These are phyloP conservation scores for Thyatira batis DNA, from an alignment of 2,888 invertebrate species.

Conservation along the genomic window DNA sequence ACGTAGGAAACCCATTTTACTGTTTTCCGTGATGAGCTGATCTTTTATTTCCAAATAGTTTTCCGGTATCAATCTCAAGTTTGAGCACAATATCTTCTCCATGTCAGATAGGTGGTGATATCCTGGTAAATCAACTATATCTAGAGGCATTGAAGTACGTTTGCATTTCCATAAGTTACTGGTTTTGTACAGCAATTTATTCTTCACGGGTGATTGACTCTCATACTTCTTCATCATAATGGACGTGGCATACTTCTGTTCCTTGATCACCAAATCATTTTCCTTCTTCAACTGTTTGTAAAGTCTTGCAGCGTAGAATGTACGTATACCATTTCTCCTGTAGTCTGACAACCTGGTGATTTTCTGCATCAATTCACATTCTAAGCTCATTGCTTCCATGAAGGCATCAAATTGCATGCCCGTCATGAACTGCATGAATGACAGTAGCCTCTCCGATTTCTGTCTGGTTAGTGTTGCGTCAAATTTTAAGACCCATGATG, in stretches of 20 bases:
- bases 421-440: conserved; percentile 89
- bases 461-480: conserved; percentile 82
- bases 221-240: conserved; percentile 67
- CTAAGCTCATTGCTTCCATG: conserved; percentile 88
- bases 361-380: conserved; percentile 85
- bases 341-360: conserved; percentile 84
- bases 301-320: conserved; percentile 83
- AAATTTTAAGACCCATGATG: conserved; percentile 87
- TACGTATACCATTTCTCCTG: conserved; percentile 87
- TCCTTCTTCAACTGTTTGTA: conserved; percentile 85
- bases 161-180: conserved; percentile 51
- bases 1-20: conserved; percentile 87
- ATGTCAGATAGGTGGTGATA: conserved; percentile 87
- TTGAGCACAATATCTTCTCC: conserved; percentile 90
- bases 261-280: conserved; percentile 80
- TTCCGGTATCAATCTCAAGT: conserved; percentile 87
- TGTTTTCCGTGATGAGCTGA: conserved; percentile 88
- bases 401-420: conserved; percentile 89
- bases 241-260: conserved; percentile 60
- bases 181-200: conserved; percentile 40
- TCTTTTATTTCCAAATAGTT: conserved; percentile 91
- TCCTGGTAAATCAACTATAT: conserved; percentile 89
- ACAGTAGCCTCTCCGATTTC: conserved; percentile 84
- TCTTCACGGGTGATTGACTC: conserved; percentile 57
- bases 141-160: conserved; percentile 72